These are phyloP conservation scores for Castor canadensis DNA, from an alignment of 2,113 vertebrate genomes.

Conservation along the genomic window DNA sequence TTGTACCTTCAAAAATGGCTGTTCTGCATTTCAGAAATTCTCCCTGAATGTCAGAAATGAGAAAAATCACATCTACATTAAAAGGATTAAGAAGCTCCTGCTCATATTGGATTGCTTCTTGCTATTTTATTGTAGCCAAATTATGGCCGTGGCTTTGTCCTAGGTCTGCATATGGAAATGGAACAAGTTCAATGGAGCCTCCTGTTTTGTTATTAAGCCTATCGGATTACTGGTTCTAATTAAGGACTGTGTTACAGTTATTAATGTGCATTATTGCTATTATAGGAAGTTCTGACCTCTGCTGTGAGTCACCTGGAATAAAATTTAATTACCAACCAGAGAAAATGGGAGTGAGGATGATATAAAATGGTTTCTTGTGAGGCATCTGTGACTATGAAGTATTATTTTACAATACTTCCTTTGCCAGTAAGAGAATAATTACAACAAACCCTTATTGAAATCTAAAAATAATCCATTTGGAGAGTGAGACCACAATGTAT, in stretches of 20 bases:
- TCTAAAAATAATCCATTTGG: slow-evolving; percentile 49
- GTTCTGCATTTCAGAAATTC: slow-evolving; percentile 30
- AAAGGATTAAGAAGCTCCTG: neutral
- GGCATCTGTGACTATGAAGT: slow-evolving; percentile 36
- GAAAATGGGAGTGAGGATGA: slow-evolving; percentile 46
- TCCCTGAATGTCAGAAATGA: neutral
- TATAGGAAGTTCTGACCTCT: slow-evolving; percentile 69
- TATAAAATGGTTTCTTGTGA: slow-evolving; percentile 59
- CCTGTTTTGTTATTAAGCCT: slow-evolving; percentile 71
- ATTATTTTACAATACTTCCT: slow-evolving; percentile 54
- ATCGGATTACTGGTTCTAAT: slow-evolving; percentile 77
- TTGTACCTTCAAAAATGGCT: neutral
- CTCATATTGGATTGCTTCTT: neutral
- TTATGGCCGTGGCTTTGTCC: neutral
- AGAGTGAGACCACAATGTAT: neutral
- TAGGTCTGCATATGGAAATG: slow-evolving; percentile 46
- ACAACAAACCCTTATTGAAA: slow-evolving; percentile 52
- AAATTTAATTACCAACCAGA: slow-evolving; percentile 75
- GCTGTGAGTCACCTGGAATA: slow-evolving; percentile 75
- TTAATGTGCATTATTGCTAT: slow-evolving; percentile 76
- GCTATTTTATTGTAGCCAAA: neutral
- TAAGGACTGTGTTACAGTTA: slow-evolving; percentile 75
- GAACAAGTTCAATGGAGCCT: slow-evolving; percentile 71
- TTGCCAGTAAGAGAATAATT: slow-evolving; percentile 56
- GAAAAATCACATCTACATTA: neutral